Conservation (phyloP, 2,888 invertebrate species). For the Netelia melanura region DNA sequence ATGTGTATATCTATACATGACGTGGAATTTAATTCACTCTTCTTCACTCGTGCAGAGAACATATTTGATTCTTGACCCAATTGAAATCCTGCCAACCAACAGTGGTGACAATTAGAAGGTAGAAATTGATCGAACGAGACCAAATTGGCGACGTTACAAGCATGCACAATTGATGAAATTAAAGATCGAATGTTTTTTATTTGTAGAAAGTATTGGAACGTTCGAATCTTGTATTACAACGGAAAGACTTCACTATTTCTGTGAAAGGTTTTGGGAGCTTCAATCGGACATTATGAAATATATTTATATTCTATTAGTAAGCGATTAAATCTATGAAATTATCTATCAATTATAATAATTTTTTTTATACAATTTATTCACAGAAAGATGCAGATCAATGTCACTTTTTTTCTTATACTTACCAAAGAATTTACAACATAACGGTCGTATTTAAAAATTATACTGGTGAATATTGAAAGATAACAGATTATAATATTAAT, state of each 20-base stretch:
- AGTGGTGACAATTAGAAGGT: conserved; percentile 33
- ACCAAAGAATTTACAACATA: no score
- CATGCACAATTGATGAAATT: not conserved
- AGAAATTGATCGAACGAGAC: conserved; percentile 39
- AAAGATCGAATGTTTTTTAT: not conserved
- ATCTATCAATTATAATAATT: no score
- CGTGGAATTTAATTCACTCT: conserved; percentile 50
- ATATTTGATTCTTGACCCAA: conserved; percentile 43
- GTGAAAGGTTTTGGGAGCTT: no score
- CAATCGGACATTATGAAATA: no score
- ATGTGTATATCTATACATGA: conserved; percentile 13
- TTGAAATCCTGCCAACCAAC: conserved; percentile 60
- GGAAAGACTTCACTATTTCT: no score
- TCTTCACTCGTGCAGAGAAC: not conserved
- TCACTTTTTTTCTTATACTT: no score
- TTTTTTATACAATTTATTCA: no score
- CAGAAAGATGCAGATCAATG: no score
- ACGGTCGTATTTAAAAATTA: no score
- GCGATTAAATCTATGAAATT: no score
- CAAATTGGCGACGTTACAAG: not conserved
- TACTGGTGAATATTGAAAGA: no score
- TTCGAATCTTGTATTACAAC: not conserved
- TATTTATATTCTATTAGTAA: no score
- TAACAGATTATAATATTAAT: not conserved
- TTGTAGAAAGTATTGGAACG: not conserved